Evolutionary conservation across 2,797 vertebrate species (phyloP).

Genomic region (Pangasius macronema): DNA sequence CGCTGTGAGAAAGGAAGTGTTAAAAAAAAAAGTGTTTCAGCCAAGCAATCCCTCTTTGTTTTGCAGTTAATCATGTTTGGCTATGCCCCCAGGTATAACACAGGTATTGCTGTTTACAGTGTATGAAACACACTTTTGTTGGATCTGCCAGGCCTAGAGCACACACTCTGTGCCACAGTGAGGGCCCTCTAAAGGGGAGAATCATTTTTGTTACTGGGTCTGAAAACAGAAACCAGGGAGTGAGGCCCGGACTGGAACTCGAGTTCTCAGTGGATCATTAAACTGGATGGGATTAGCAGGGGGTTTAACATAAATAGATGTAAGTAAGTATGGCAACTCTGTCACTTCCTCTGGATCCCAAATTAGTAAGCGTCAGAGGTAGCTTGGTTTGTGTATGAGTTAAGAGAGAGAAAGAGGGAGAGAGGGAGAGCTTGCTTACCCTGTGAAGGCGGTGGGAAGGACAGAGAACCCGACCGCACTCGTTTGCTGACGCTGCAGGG

Average conservation of each 20-base stretch:
- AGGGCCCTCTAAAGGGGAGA: background rate
- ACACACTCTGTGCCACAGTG: background rate
- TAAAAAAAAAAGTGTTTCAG: background rate
- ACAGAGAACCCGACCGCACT: slow-evolving; percentile 64
- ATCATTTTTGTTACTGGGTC: background rate
- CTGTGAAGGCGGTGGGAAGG: slow-evolving; percentile 51
- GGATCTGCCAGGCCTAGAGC: background rate
- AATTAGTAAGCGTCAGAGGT: background rate
- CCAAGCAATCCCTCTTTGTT: slow-evolving; percentile 1
- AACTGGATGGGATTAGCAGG: slow-evolving; percentile 9
- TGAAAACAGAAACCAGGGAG: slow-evolving; percentile 33
- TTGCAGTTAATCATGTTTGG: background rate
- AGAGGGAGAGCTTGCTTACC: slow-evolving; percentile 56
- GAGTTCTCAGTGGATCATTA: background rate
- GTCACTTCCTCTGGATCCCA: slow-evolving; percentile 6
- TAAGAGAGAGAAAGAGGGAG: background rate
- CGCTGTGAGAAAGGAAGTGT: slow-evolving; percentile 7
- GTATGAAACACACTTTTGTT: slow-evolving; percentile 7
- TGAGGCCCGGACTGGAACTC: slow-evolving; percentile 12
- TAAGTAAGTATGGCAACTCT: slow-evolving; percentile 5
- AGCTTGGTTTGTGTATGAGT: background rate
- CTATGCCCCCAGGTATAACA: background rate
- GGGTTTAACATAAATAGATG: slow-evolving; percentile 27
- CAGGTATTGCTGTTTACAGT: slow-evolving; percentile 11
- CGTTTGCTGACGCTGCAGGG: slow-evolving; percentile 65